Evolutionary conservation across 2,113 vertebrate species (phyloP).

Genomic region (Heterocephalus glaber): DNA sequence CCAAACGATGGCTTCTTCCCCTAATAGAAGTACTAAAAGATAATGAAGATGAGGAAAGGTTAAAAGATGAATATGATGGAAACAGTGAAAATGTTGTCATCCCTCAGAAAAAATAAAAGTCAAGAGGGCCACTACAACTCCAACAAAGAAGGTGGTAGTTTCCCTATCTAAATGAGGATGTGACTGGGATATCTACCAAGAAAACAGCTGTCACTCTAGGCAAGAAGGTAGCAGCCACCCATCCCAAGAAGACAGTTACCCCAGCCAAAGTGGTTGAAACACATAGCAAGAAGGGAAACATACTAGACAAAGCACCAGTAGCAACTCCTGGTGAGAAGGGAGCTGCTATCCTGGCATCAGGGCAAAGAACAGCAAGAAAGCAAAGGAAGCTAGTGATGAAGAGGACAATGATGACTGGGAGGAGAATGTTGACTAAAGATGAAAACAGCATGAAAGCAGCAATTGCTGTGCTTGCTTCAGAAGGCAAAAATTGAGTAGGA

Average conservation of each 20-base stretch:
- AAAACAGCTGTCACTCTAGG: slow-evolving; percentile 77
- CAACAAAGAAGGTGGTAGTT: slow-evolving; percentile 45
- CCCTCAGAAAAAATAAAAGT: slow-evolving; percentile 41
- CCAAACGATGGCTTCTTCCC: slow-evolving; percentile 90
- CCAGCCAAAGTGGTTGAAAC: slow-evolving; percentile 73
- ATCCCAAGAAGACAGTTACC: slow-evolving; percentile 70
- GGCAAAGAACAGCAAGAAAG: slow-evolving; percentile 85
- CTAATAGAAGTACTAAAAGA: slow-evolving; percentile 89
- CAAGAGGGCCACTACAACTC: slow-evolving; percentile 1
- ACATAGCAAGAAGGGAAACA: slow-evolving; percentile 81
- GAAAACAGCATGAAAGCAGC: not conserved
- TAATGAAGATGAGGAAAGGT: slow-evolving; percentile 89
- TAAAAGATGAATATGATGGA: slow-evolving; percentile 86
- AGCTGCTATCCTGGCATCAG: slow-evolving; percentile 67
- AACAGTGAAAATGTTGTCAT: slow-evolving; percentile 83
- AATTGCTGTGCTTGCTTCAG: not conserved
- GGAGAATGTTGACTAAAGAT: not conserved
- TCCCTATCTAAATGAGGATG: slow-evolving; percentile 42
- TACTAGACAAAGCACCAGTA: slow-evolving; percentile 76
- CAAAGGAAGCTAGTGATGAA: slow-evolving; percentile 82
- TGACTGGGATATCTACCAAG: not conserved
- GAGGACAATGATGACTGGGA: slow-evolving; percentile 52
- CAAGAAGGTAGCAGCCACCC: slow-evolving; percentile 62
- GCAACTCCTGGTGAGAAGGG: slow-evolving; percentile 75
- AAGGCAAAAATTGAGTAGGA: not conserved